phyloP scores from a whole-genome alignment of 1,140 invertebrate species.

The Piezodorus guildinii region DNA sequence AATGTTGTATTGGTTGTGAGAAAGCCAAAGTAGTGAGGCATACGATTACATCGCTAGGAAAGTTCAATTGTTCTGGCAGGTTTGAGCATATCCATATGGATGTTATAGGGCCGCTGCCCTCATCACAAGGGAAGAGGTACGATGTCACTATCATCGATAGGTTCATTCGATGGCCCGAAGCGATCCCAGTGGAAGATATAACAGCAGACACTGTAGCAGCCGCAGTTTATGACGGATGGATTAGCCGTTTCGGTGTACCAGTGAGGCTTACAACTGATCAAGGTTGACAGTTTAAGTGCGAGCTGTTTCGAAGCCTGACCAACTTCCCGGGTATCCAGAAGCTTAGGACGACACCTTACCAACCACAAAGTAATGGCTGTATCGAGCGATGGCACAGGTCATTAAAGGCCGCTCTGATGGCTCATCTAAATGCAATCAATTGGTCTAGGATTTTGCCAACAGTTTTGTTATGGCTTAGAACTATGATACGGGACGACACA shows the following conservation, averaged over 20 bases:
- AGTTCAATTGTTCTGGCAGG: neutral
- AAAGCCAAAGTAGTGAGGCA: neutral
- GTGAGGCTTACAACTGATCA: slow-evolving; percentile 34
- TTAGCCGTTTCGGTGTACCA: slow-evolving; percentile 32
- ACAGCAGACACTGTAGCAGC: slow-evolving; percentile 32
- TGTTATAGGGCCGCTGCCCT: slow-evolving; percentile 36
- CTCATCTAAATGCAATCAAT: neutral
- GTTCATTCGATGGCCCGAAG: slow-evolving; percentile 37
- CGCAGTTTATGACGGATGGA: slow-evolving; percentile 33
- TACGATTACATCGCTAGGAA: neutral
- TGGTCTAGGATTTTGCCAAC: neutral
- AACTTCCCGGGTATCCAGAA: neutral
- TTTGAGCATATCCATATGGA: slow-evolving; percentile 33
- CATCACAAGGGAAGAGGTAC: slow-evolving; percentile 31
- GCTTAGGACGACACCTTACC: neutral
- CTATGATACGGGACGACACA: neutral
- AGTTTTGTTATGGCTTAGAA: neutral
- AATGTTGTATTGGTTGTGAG: neutral
- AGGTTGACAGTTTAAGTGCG: slow-evolving; percentile 33
- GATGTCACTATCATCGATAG: slow-evolving; percentile 36
- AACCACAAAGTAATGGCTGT: neutral
- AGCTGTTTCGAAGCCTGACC: slow-evolving; percentile 22
- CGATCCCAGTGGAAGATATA: slow-evolving; percentile 32
- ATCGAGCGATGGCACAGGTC: neutral
- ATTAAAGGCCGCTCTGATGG: neutral